Base-by-base conservation (phyloP, 2,113 vertebrate species). In the Zosterops pallidus region DNA sequence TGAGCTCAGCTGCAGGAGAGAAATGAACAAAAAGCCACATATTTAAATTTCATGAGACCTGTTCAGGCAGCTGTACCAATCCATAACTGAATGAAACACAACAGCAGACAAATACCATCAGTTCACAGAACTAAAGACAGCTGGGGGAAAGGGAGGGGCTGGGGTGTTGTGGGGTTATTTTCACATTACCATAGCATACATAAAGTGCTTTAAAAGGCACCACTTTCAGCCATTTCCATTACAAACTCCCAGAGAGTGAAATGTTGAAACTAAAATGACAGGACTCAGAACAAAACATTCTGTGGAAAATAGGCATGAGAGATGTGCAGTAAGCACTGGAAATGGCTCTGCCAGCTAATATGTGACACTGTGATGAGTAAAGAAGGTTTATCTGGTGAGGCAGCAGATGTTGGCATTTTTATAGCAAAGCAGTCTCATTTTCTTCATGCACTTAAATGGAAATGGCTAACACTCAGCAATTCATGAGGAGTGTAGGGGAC, bases 41-140 rank as follows among this genome's bases (percentile, higher is more conserved):
- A 79, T 85, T 95, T 65, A 33, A 19, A 16, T 83, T 83, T 82
- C 20, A 11, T 52, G 59, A 17, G 84, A 74, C 62, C 57, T 65
- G 6, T 89, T 95, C 92, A 83, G 95, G 89, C 63, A 78, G 71
- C 46, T 87, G 62, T 82, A 83, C 47, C 33, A 33, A 14, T 35
- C 56, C 52, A 70, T 59, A 86, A 35, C n/a, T 16, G 77, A 94
- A 46, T 29, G 41, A 90, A 87, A 19, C 9, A 44, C 60, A 25
- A 41, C 60, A 41, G 41, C 35, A 42, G 78, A 33, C 85, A 92
- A 68, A 21, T 12, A 13, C 33, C 75, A 47, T 14, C 31, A 50
- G 12, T 50, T 60, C n/a, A 63, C 39, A 64, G 42, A 68, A 29
- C 49, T 42, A 5, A 50, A 70, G 82, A 70, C 67, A 88, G 59